Evolutionary conservation across 1,140 invertebrate species (phyloP), one percentile per base, ranked within the genome.

Genomic region (Caenorhabditis remanei): DNA sequence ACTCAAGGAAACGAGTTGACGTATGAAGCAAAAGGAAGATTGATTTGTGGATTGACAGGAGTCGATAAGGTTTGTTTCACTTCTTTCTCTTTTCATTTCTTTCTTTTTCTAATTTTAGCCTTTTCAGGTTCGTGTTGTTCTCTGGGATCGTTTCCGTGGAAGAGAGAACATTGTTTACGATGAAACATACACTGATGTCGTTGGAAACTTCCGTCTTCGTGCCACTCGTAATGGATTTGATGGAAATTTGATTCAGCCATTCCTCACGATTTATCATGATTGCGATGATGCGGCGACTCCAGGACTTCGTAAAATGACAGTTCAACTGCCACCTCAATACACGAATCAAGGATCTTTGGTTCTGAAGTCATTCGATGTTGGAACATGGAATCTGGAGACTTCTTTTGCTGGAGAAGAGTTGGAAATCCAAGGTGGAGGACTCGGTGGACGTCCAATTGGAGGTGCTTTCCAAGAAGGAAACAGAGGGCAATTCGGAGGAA

Each of bases 361-460:
- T 58, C 19, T 63, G 21, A 84, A 84, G 48, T 61, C 83, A 16
- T 84, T 84, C 32, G 83, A 84, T 41, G 46, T 84, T 43, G 83
- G 83, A 61, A 84, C 83, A 16, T 61, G 55, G 55, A 84, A 84
- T 24, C 55, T 84, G n/a, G 83, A 84, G 32, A 84, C 83, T 9
- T 61, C 83, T 7, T 84, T 84, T 58, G 55, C 83, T 61, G 83
- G 83, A 65, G 83, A 84, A 65, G 55, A 84, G 21, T 21, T 84
- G 6, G 83, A 84, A 48, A 84, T 79, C 24, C 71, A 79, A 24
- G 46, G 40, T 46, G 71, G 71, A 50, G 71, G 46, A 13, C 71
- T 50, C 14, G 71, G 67, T 19, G 43, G 21, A 50, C 71, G 71
- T 24, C 71, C 71, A 79, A n/a, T 79, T 41, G 71, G 71, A 50